A percentile compares a stretch with the other conserved stretches of the same genome.
Evolutionary conservation across 2,888 invertebrate genomes (phyloP).

Genomic region (Drosophila suboccidentalis): DNA sequence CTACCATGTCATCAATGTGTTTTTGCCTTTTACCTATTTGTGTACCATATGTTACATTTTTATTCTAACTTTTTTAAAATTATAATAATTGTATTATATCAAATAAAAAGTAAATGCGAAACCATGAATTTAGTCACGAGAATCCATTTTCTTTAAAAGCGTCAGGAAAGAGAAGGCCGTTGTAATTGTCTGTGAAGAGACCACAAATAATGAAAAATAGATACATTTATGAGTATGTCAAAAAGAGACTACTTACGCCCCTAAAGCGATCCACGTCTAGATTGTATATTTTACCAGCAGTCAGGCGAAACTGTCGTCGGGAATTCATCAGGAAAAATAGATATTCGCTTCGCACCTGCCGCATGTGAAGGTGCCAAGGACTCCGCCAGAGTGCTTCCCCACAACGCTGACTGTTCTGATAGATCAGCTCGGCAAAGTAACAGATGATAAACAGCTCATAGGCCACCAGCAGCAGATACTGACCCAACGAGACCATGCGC

Average conservation of each 20-base stretch:
- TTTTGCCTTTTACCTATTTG: conserved; percentile 46
- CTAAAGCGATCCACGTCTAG: conserved; percentile 74
- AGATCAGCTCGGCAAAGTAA: conserved; percentile 78
- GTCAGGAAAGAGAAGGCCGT: conserved; percentile 83
- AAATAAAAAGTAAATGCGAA: conserved; percentile 21
- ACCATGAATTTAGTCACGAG: conserved; percentile 42
- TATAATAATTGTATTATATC: conserved; percentile 41
- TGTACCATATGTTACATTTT: conserved; percentile 34
- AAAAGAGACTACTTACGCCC: conserved; percentile 35
- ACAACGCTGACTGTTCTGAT: conserved; percentile 76
- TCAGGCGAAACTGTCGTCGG: conserved; percentile 66
- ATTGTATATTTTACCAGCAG: conserved; percentile 79
- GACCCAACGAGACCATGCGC: conserved; percentile 72
- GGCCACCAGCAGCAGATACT: conserved; percentile 77
- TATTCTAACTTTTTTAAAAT: conserved; percentile 37
- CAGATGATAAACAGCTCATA: conserved; percentile 82
- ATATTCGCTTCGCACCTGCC: conserved; percentile 71
- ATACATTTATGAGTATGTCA: background rate
- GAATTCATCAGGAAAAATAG: conserved; percentile 75
- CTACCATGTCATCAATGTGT: conserved; percentile 36
- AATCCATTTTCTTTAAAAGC: conserved; percentile 79
- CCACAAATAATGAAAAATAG: background rate
- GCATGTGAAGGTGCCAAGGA: conserved; percentile 78
- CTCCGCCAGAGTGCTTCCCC: conserved; percentile 78
- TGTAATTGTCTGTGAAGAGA: conserved; percentile 70